Evolutionary conservation across 2,113 vertebrate genomes (phyloP).

Genomic region (Ammodytes marinus): DNA sequence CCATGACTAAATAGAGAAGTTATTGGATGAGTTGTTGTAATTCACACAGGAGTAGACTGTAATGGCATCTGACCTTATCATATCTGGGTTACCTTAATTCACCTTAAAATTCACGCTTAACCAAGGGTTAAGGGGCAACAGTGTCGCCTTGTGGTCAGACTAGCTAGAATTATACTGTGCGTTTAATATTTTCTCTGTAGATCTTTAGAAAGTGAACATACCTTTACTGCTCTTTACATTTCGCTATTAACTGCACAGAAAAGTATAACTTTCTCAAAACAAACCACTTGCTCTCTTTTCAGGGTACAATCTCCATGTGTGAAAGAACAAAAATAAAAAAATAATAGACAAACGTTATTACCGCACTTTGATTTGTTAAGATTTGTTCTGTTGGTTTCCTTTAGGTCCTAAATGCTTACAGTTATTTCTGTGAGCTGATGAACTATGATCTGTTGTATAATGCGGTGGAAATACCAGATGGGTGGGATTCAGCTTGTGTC

Average conservation of each 20-base stretch:
- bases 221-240: background rate
- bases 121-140: slow-evolving; percentile 7
- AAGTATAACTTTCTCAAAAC: background rate
- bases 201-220: background rate
- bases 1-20: background rate
- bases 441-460: background rate
- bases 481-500: background rate
- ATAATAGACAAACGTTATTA: no score
- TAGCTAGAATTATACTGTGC: background rate
- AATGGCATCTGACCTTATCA: background rate
- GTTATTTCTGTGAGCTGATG: background rate
- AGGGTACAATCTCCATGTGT: no score
- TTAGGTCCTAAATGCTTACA: background rate
- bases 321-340: background rate
- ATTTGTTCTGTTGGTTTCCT: background rate
- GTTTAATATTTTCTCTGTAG: background rate
- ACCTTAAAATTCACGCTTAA: background rate
- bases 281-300: background rate
- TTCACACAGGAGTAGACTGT: background rate
- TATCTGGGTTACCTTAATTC: background rate
- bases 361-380: background rate
- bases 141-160: slow-evolving; percentile 35
- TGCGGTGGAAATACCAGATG: background rate
- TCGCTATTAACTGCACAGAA: background rate
- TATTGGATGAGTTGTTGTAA: background rate